These are phyloP conservation scores for Tineola bisselliella DNA, from an alignment of 2,888 invertebrate species.

Conservation along the genomic window DNA sequence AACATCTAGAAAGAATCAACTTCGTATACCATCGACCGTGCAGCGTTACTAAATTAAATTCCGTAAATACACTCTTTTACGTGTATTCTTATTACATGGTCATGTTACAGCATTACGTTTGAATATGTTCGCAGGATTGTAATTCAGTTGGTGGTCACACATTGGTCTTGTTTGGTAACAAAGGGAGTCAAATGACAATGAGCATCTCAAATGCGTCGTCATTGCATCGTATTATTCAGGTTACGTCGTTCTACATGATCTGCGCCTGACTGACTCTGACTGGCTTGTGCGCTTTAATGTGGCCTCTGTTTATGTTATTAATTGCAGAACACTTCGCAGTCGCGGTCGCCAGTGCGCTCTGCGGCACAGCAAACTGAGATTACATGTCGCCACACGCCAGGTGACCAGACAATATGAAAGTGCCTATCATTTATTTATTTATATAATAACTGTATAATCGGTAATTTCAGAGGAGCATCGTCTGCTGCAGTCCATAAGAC, in stretches of 20 bases:
- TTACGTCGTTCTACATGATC: too few relatives aligned
- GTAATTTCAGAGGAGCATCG: conserved; percentile 19
- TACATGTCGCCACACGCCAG: conserved; percentile 40
- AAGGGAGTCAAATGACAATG: conserved; percentile 46
- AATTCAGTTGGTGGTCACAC: conserved; percentile 47
- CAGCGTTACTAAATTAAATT: conserved; percentile 31
- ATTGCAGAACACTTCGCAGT: background rate
- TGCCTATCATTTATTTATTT: too few relatives aligned
- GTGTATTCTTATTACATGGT: too few relatives aligned
- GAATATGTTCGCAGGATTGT: conserved; percentile 44
- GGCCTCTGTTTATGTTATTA: background rate
- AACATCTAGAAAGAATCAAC: conserved; percentile 39
- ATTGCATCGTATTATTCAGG: conserved; percentile 20
- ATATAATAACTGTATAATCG: too few relatives aligned
- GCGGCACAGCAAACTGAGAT: conserved; percentile 53
- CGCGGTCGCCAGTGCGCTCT: background rate
- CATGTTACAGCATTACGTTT: too few relatives aligned
- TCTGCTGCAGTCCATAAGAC: conserved; percentile 40
- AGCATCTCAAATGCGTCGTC: conserved; percentile 51
- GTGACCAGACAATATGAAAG: too few relatives aligned
- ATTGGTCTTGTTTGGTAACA: conserved; percentile 49
- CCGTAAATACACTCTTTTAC: background rate
- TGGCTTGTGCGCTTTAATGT: too few relatives aligned
- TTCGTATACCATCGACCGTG: conserved; percentile 49
- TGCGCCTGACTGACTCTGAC: too few relatives aligned